Evolutionary conservation across 2,888 invertebrate genomes (phyloP), one percentile per base, ranked within the genome.

Genomic region (Arrhopalites spinosus): DNA sequence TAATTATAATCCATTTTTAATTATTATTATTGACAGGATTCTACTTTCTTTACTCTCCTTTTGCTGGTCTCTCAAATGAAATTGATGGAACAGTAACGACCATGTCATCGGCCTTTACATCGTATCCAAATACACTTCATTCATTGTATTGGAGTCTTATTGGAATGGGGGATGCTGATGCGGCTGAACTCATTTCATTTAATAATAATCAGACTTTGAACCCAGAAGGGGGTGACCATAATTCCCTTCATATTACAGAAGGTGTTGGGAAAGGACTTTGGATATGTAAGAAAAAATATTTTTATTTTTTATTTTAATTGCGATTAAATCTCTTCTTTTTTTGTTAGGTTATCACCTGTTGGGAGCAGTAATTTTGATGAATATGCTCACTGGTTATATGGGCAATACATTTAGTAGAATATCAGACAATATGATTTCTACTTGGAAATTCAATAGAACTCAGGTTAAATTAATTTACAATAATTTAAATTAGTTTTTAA

Each of bases 401-500:
- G 90, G 91, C 1, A 91, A 91, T 81, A 91, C 92, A 0, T 91
- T 91, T 83, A 91, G 91, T 84, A 88, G 89, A 82, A 90, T 92
- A 59, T 88, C 88, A 23, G 89, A 90, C 79, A 91, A 90, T 83
- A 88, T 90, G 63, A 90, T 90, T 81, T 89, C 90, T 2, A 92
- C 92, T 83, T 93, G 92, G 92, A 91, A 91, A 29, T 92, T 91
- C 83, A 91, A 91, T 0, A 89, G 91, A 82, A 91, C 91, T 20
- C 89, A 91, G 84, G 86, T 86, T 81, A 74, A 15, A 29, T 2
- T 2, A 27, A 63, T 29, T 63, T 63, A n/a, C n/a, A n/a, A n/a
- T n/a, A n/a, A n/a, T n/a, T n/a, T n/a, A n/a, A n/a, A n/a, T n/a
- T n/a, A 61, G 15, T 8, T 23, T 61, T 50, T 3, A 61, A 27